Base-by-base conservation (phyloP, 2,888 invertebrate genomes). In the Spodoptera picta region DNA sequence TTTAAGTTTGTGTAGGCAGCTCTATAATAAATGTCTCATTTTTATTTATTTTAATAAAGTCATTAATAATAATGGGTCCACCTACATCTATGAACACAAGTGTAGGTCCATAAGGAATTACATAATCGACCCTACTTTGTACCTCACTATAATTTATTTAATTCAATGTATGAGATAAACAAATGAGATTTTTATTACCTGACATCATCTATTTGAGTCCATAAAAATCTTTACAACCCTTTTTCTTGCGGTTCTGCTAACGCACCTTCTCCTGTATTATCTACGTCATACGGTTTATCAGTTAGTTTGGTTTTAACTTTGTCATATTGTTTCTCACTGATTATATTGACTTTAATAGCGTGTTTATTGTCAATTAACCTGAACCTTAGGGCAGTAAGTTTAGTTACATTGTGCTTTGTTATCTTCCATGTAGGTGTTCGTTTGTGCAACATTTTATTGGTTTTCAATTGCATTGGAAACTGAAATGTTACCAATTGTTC, bases 341-440 rank as follows among this genome's bases (percentile, higher is more conserved):
- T 72, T 71, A 76, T 76, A 75, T 73, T 74, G 77, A 78, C 70
- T 76, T 85, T 83, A 82, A 82, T 72, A 56, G 73, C 67, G 66
- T 85, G 83, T 85, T 85, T 85, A 85, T 69, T 64, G 76, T 58
- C 79, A 74, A 80, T 82, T 82, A 85, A 83, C 70, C 71, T 62
- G 55, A 75, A 73, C 77, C 73, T 64, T 61, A 58, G 50, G 62
- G 61, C 46, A 49, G 61, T 77, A 72, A 62, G 53, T 62, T 79
- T 60, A 62, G 48, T 57, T 60, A 45, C 57, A 76, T 45, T 61
- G 48, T 65, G 41, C 54, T 31, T n/a, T 55, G 27, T 62, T 69
- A 59, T 69, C 66, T 60, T 49, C 52, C 49, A 48, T 45, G 67
- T 69, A 60, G 72, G 75, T 62, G 75, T 75, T 51, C 50, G 48